Evolutionary conservation across 2,797 vertebrate genomes (phyloP).

Genomic region (Amniataba percoides): DNA sequence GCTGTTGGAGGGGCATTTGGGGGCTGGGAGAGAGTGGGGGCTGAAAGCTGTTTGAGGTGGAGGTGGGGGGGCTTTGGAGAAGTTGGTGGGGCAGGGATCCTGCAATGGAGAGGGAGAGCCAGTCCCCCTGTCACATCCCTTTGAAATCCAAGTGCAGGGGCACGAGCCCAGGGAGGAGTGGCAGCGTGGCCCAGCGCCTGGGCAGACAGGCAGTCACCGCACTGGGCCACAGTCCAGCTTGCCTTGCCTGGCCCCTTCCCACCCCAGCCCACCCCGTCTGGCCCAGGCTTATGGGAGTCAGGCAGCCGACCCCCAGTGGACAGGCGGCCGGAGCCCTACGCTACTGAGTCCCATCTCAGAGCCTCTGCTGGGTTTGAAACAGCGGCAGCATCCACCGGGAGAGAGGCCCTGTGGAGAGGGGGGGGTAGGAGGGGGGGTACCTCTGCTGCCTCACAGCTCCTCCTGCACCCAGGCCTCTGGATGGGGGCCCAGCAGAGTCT

Average conservation of each 20-base stretch:
- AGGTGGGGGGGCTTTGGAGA: constrained; percentile 51
- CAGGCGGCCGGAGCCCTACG: constrained; percentile 82
- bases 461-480: constrained; percentile 78
- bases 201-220: constrained; percentile 89
- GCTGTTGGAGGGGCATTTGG: constrained; percentile 80
- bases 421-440: constrained; percentile 8
- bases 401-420: constrained; percentile 49
- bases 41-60: constrained; percentile 66
- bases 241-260: constrained; percentile 80
- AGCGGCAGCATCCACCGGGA: constrained; percentile 52
- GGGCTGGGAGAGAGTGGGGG: constrained; percentile 71
- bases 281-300: constrained; percentile 82
- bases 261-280: constrained; percentile 83
- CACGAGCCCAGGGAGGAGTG: constrained; percentile 87
- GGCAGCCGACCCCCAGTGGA: constrained; percentile 85
- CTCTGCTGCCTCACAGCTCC: constrained; percentile 57
- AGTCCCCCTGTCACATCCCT: constrained; percentile 82
- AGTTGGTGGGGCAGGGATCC: constrained; percentile 73
- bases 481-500: constrained; percentile 77
- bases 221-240: constrained; percentile 85
- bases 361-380: constrained; percentile 55
- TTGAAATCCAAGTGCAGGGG: constrained; percentile 89
- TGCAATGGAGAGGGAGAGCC: constrained; percentile 79
- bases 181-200: constrained; percentile 86
- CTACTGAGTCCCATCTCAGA: constrained; percentile 55